Conservation (phyloP, 2,113 vertebrate genomes). For the Thalassoma bifasciatum region DNA sequence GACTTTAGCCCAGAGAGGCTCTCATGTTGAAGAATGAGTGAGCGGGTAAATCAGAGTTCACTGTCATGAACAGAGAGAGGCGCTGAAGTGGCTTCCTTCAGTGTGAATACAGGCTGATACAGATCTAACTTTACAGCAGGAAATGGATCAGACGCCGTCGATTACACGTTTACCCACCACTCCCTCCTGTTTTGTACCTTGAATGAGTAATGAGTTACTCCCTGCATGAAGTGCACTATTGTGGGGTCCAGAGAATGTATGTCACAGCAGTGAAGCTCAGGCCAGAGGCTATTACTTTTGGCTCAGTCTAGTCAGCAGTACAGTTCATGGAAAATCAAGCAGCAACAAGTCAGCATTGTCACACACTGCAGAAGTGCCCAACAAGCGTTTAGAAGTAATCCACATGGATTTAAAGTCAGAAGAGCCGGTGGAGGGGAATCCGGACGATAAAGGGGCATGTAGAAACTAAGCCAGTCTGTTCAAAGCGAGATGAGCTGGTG, state of each 20-base stretch:
- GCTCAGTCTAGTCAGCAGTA: not conserved
- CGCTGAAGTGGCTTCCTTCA: not conserved
- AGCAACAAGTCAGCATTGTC: conserved; percentile 32
- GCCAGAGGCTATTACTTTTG: not conserved
- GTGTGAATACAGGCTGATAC: not conserved
- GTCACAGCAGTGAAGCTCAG: not conserved
- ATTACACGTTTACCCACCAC: conserved; percentile 17
- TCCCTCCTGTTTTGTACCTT: conserved; percentile 11
- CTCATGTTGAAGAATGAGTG: conserved; percentile 36
- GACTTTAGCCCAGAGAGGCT: conserved; percentile 38
- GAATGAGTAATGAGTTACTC: conserved; percentile 21
- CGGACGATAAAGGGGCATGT: conserved; percentile 24
- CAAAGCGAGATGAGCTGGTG: conserved; percentile 24
- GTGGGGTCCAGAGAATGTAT: not conserved
- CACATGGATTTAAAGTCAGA: conserved; percentile 25
- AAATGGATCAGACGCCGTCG: conserved; percentile 42
- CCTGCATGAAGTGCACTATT: not conserved
- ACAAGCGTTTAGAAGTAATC: conserved; percentile 21
- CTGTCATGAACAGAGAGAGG: conserved; percentile 1
- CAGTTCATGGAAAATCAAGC: conserved; percentile 12
- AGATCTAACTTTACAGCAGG: conserved; percentile 40
- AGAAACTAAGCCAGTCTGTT: conserved; percentile 32
- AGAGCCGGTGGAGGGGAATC: conserved; percentile 30
- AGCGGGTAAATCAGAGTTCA: conserved; percentile 43
- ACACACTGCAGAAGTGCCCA: conserved; percentile 26